Conservation (phyloP, 2,113 vertebrate genomes). For the Garra rufa region DNA sequence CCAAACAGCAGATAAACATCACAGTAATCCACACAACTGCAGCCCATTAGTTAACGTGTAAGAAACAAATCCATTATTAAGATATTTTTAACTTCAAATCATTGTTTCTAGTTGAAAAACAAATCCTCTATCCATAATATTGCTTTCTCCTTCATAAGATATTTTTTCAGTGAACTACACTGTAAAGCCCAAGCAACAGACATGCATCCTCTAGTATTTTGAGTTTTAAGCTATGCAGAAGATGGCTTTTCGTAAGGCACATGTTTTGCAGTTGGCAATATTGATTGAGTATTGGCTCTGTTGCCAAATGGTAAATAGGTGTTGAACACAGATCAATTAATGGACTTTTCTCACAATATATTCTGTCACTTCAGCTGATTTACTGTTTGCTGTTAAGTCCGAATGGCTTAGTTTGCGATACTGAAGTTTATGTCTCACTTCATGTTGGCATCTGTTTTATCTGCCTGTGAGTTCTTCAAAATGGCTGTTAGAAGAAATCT, state of each 20-base stretch:
- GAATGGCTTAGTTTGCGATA: neutral
- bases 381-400: neutral
- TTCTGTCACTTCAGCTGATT: neutral
- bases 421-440: neutral
- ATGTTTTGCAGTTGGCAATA: neutral
- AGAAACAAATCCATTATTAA: neutral
- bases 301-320: neutral
- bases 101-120: neutral
- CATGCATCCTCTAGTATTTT: neutral
- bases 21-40: neutral
- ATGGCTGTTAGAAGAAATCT: neutral
- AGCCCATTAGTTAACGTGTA: neutral
- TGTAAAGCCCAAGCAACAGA: neutral
- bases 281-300: neutral
- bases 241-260: neutral
- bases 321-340: constrained; percentile 17
- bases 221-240: neutral
- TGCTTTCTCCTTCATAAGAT: neutral
- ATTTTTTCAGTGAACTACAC: neutral
- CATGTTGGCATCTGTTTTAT: neutral
- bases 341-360: neutral
- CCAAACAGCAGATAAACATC: neutral
- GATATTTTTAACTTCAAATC: neutral
- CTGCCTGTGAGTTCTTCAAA: neutral
- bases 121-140: neutral